These are phyloP conservation scores for Formica aserva DNA, from an alignment of 2,888 invertebrate genomes.

Conservation along the genomic window DNA sequence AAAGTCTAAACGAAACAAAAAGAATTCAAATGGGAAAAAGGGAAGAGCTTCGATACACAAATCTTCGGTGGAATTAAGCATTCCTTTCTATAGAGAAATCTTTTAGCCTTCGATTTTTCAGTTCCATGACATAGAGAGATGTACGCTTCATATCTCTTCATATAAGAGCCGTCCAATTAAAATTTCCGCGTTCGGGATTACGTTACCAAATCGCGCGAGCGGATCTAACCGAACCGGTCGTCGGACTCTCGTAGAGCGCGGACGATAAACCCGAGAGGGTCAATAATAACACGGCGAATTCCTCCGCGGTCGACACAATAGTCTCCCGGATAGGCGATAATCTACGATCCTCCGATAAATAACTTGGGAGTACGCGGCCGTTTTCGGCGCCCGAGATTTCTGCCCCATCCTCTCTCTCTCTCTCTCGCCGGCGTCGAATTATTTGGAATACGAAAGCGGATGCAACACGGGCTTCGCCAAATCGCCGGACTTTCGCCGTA, in stretches of 20 bases:
- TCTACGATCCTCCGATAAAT: conserved; percentile 56
- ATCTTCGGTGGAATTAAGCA: background rate
- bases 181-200: conserved; percentile 6
- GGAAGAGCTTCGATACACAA: background rate
- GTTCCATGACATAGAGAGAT: background rate
- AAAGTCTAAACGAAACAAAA: background rate
- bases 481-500: conserved; percentile 42
- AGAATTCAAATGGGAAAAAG: background rate
- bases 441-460: conserved; percentile 33
- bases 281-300: conserved; percentile 29
- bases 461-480: conserved; percentile 7
- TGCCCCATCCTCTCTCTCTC: background rate
- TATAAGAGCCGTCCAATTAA: conserved; percentile 24
- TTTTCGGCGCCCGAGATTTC: conserved; percentile 38
- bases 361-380: conserved; percentile 11
- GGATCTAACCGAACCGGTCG: background rate
- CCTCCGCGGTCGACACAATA: conserved; percentile 5
- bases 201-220: background rate
- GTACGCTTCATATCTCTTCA: background rate
- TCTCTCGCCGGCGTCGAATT: conserved; percentile 11
- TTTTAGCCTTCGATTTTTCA: background rate
- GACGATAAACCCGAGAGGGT: conserved; percentile 28
- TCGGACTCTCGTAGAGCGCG: background rate
- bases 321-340: conserved; percentile 34
- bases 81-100: conserved; percentile 8